Conservation (phyloP, 2,797 vertebrate species). For the Gastrophryne carolinensis region DNA sequence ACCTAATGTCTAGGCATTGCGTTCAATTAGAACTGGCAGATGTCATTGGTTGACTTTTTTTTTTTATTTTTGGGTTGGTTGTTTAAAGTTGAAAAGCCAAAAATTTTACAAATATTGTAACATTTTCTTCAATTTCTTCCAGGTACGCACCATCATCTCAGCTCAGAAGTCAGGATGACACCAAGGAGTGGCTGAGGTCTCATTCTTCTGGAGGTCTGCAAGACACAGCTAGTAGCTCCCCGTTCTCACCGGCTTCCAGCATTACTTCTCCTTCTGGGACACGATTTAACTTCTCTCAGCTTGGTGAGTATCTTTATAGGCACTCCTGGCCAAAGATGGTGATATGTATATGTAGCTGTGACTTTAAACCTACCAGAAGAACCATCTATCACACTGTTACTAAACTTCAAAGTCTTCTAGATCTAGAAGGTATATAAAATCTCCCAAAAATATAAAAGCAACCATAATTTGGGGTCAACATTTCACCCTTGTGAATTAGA, state of each 20-base stretch:
- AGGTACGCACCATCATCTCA: constrained; percentile 91
- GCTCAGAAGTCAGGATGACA: constrained; percentile 86
- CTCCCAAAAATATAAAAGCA: too few relatives aligned
- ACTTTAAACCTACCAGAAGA: too few relatives aligned
- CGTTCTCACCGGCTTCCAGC: constrained; percentile 92
- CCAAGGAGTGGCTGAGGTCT: constrained; percentile 95
- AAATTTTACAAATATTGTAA: background rate
- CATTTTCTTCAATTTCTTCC: constrained; percentile 41
- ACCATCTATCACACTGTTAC: too few relatives aligned
- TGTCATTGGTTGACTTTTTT: too few relatives aligned
- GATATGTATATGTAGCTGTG: background rate
- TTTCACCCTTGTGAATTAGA: too few relatives aligned
- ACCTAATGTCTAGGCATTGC: too few relatives aligned
- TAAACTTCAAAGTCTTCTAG: too few relatives aligned
- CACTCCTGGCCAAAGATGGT: background rate
- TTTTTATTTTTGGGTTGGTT: too few relatives aligned
- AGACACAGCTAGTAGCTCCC: constrained; percentile 86
- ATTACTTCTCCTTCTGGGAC: constrained; percentile 92
- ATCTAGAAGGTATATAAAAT: too few relatives aligned
- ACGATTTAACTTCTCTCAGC: constrained; percentile 92
- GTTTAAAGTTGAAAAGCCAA: too few relatives aligned
- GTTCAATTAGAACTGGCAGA: too few relatives aligned
- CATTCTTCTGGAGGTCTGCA: constrained; percentile 92
- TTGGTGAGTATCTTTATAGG: constrained; percentile 73
- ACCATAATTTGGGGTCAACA: too few relatives aligned